phyloP scores from a whole-genome alignment of 1,140 invertebrate genomes.

The Macrobrachium rosenbergii region DNA sequence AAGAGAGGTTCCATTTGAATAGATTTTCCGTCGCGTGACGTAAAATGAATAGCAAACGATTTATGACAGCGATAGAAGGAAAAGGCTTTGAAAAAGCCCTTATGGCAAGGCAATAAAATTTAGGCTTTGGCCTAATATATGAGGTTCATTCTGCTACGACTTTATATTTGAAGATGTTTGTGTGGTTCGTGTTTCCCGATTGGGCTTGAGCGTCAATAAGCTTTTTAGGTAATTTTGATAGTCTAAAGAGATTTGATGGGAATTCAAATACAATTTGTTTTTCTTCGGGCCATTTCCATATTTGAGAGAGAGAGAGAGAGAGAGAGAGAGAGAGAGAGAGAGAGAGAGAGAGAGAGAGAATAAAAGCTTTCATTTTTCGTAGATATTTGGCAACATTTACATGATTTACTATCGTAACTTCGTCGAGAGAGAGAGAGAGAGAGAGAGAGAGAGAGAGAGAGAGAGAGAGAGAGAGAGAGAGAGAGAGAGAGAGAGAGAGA shows the following conservation, averaged over 20 bases:
- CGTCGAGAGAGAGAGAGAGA: not conserved
- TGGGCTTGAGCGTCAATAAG: too few relatives aligned
- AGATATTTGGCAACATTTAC: not conserved
- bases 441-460: not conserved
- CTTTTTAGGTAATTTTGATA: too few relatives aligned
- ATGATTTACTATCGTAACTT: not conserved
- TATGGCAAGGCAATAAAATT: not conserved
- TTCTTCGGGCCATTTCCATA: too few relatives aligned
- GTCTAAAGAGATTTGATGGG: not conserved
- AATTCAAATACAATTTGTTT: not conserved
- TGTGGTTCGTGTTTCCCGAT: too few relatives aligned
- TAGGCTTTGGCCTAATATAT: not conserved
- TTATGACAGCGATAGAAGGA: not conserved
- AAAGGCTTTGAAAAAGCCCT: not conserved
- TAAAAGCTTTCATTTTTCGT: not conserved
- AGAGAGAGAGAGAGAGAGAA: constrained; percentile 29
- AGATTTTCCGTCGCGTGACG: not conserved
- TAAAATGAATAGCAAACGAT: not conserved
- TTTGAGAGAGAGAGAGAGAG: constrained; percentile 30
- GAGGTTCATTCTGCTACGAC: not conserved
- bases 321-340: constrained; percentile 35
- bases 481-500: not conserved
- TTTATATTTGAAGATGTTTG: not conserved
- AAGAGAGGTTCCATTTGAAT: not conserved
- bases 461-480: not conserved